Evolutionary conservation across 2,797 vertebrate genomes (phyloP), one percentile per base, ranked within the genome.

Genomic region (Melanotaenia maccullochi): DNA sequence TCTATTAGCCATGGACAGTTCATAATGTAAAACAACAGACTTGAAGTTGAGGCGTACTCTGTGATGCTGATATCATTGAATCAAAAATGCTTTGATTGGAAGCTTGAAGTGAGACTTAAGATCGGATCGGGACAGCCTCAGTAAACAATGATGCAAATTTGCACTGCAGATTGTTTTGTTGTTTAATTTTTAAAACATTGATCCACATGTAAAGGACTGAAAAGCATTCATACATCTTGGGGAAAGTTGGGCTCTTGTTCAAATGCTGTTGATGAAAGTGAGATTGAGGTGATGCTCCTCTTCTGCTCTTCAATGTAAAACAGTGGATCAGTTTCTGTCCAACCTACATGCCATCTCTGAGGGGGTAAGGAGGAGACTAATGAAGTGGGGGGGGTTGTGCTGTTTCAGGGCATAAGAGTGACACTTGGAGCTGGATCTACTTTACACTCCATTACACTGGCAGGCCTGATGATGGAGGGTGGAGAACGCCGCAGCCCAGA

Each of bases 381-480:
- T 81, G 83, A 83, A 82, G 61, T 58, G 25, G 57, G 56, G 14
- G 20, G 52, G 63, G 60, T 42, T 73, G 68, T 78, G 72, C 62
- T 88, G 71, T 81, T 79, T 51, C 54, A 6, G 13, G 75, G 57
- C 71, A 74, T 42, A 52, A 68, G 51, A 87, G 81, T 76, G 83
- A 83, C 78, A 85, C 84, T 82, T 32, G 3, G 66, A 86, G 85
- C 80, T 75, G 73, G 84, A 83, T 80, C 76, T 87, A 83, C 85
- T 87, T 89, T 86, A 86, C 87, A 90, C 71, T 68, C 87, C 90
- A 89, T 93, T 92, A 89, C 73, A 57, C 72, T 20, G 72, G 73
- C 77, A 66, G 82, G 78, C 57, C 76, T 42, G 24, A 59, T 57
- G 81, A 85, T n/a, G 76, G 71, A 74, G 83, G 73, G 78, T 20